Evolutionary conservation across 2,888 invertebrate species (phyloP), one percentile per base, ranked within the genome.

Genomic region (Acrobeloides nanus): DNA sequence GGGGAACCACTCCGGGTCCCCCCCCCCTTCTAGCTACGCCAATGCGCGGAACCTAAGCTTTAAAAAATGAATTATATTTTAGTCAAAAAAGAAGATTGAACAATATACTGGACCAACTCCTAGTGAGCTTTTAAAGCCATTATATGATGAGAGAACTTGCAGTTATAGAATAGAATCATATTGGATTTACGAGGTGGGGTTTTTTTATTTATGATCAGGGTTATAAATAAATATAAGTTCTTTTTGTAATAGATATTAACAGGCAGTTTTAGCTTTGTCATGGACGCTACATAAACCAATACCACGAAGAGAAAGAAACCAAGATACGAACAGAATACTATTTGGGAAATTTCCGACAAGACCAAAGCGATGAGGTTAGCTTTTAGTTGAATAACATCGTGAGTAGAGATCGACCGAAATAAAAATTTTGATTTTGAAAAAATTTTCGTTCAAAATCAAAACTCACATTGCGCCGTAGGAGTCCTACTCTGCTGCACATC

Each of bases 251-350:
- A n/a, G n/a, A n/a, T n/a, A n/a, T n/a, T n/a, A n/a, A n/a, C n/a
- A n/a, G n/a, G n/a, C n/a, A n/a, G n/a, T n/a, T n/a, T n/a, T n/a
- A n/a, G n/a, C 42, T 68, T 10, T 68, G 68, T 34, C 68, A 66
- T 38, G 68, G 68, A 1, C 48, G 59, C 62, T 85, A 84, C 74
- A 82, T 95, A 3, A 81, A 87, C 23, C 95, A 97, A 74, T 97
- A 87, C 74, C 93, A 97, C 75, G 93, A 95, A 74, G 89, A 89
- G 66, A 81, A 90, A 31, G 51, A 48, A 21, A 38, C 38, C 8
- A 49, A 46, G 20, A 38, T 48, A 12, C 42, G 63, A 8, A 58
- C 57, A 7, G 71, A 74, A 33, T 74, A 55, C 40, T 68, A 61
- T 43, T 53, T 74, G 21, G 73, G 74, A 24, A 61, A 68, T 48